phyloP scores from a whole-genome alignment of 2,797 vertebrate genomes.

The Sebastes baramenuke region DNA sequence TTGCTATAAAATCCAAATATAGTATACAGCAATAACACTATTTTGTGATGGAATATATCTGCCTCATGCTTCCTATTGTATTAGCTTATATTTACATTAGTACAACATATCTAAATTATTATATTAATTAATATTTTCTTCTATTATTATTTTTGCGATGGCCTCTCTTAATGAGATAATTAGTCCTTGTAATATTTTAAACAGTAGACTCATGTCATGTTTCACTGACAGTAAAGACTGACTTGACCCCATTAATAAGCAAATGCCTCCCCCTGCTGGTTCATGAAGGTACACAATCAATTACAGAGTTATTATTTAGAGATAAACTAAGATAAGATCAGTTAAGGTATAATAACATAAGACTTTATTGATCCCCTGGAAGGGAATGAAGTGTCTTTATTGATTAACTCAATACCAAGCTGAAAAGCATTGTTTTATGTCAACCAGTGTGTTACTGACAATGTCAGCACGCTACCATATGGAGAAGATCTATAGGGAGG shows the following conservation, averaged over 20 bases:
- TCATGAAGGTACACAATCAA: neutral
- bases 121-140: neutral
- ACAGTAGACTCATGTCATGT: neutral
- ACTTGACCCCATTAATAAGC: neutral
- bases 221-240: neutral
- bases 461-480: too few relatives aligned
- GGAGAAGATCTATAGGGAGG: too few relatives aligned
- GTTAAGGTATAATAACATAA: neutral
- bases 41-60: too few relatives aligned
- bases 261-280: constrained; percentile 5
- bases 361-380: neutral
- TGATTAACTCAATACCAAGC: neutral
- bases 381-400: neutral
- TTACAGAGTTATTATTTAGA: neutral
- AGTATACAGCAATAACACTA: too few relatives aligned
- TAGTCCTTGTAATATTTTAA: neutral
- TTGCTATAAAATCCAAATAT: too few relatives aligned
- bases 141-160: neutral
- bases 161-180: neutral
- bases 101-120: too few relatives aligned
- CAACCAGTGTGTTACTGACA: too few relatives aligned
- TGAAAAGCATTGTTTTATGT: neutral
- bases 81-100: too few relatives aligned
- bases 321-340: neutral
- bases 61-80: too few relatives aligned